Evolutionary conservation across 1,140 invertebrate species (phyloP), one percentile per base, ranked within the genome.

Genomic region (Tetraneura akinire): DNA sequence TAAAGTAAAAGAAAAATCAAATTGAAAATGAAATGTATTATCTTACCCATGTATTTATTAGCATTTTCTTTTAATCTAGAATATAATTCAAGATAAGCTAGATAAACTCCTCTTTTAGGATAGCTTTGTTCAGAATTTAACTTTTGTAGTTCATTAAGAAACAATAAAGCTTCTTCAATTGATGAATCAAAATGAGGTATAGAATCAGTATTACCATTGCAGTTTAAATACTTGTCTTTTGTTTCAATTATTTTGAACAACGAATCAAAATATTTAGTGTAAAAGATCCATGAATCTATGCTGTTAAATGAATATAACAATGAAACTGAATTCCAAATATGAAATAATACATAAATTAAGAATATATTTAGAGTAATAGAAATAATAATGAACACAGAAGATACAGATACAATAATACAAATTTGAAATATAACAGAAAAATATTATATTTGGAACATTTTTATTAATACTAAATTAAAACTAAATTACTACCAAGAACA

Each of bases 61-160:
- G 87, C 86, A 23, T 87, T 85, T 70, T 88, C 86, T 4, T 87
- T 85, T 80, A 93, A 86, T 83, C 89, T 86, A 85, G 90, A 86
- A 87, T 90, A 90, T 11, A 96, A 87, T 85, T 95, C 92, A 74
- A 97, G 87, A 21, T 91, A 88, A 21, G 94, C 94, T 81, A 97
- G 88, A 86, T 92, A 93, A 1, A 94, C 93, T 3, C 93, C 94
- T 76, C 95, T 62, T 29, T 60, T 45, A 37, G 70, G 55, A 91
- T 85, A 80, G 87, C 37, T 45, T 32, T 62, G 32, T 0, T 60
- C 32, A 47, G 57, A 37, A 57, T 82, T 82, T 29, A 81, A 62
- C 37, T 80, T 73, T 73, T 82, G 57, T 8, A 83, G 71, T 70
- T 73, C 51, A 47, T 80, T 73, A 26, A 83, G 71, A 53, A 83